A percentile compares a stretch with the other conserved stretches of the same genome.
Evolutionary conservation across 2,888 invertebrate species (phyloP).

Genomic region (Diogma glabrata): DNA sequence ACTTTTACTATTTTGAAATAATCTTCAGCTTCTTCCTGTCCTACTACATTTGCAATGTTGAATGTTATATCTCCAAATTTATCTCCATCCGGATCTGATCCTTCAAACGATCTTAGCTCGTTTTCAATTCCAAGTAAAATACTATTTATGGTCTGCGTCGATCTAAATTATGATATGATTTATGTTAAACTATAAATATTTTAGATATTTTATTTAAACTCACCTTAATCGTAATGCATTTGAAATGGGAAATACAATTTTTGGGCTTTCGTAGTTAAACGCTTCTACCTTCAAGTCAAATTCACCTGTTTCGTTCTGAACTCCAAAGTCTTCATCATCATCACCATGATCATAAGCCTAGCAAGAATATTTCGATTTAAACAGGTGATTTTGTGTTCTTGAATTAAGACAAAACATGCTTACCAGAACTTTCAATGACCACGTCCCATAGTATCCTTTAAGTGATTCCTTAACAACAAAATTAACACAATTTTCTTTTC

Average conservation of each 20-base stretch:
- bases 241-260: slow-evolving; percentile 41
- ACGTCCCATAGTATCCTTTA: slow-evolving; percentile 45
- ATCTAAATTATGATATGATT: slow-evolving; percentile 17
- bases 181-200: slow-evolving; percentile 10
- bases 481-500: slow-evolving; percentile 36
- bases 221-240: slow-evolving; percentile 35
- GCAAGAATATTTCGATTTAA: neutral
- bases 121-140: slow-evolving; percentile 17
- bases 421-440: slow-evolving; percentile 37
- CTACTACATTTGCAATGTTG: slow-evolving; percentile 31
- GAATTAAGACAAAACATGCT: slow-evolving; percentile 3
- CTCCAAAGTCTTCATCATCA: slow-evolving; percentile 23
- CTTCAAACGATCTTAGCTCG: slow-evolving; percentile 38
- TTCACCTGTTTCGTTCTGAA: slow-evolving; percentile 30
- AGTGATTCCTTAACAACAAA: slow-evolving; percentile 38
- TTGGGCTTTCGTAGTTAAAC: slow-evolving; percentile 46
- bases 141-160: slow-evolving; percentile 21
- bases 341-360: slow-evolving; percentile 46
- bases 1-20: slow-evolving; percentile 21
- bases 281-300: slow-evolving; percentile 41
- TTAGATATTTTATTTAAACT: slow-evolving; percentile 13
- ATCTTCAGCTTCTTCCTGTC: slow-evolving; percentile 16
- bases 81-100: slow-evolving; percentile 44
- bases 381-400: neutral
- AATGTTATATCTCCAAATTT: slow-evolving; percentile 44